Evolutionary conservation across 2,797 vertebrate genomes (phyloP).

Genomic region (Micropoecilia bifurca): DNA sequence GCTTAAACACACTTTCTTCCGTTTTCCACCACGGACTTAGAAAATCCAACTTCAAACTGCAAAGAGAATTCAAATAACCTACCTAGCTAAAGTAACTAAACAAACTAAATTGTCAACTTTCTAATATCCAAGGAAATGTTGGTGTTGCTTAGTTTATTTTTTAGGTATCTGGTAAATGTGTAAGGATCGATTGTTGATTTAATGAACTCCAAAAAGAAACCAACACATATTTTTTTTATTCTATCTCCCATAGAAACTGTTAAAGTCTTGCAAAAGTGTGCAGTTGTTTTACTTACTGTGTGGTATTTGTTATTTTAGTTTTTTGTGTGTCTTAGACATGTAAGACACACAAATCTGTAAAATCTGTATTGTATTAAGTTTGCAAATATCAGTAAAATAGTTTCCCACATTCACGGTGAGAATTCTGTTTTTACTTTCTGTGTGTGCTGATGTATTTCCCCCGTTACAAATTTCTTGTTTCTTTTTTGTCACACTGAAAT

Average conservation of each 20-base stretch:
- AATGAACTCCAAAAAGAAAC: neutral
- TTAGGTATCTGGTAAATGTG: neutral
- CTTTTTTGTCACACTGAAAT: neutral
- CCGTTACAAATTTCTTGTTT: neutral
- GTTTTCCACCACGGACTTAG: neutral
- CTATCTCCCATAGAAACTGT: slow-evolving; percentile 11
- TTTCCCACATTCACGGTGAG: neutral
- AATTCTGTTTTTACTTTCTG: neutral
- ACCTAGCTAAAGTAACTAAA: neutral
- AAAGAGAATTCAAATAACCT: neutral
- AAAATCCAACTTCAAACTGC: neutral
- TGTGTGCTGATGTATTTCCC: neutral
- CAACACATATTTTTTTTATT: neutral
- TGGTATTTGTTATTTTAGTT: slow-evolving; percentile 38
- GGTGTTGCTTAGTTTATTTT: neutral
- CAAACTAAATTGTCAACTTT: neutral
- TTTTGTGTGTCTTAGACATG: slow-evolving; percentile 19
- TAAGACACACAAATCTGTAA: too few relatives aligned
- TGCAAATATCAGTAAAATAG: slow-evolving; percentile 28
- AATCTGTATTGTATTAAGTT: slow-evolving; percentile 56
- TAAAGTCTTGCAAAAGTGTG: neutral
- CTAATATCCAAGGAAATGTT: neutral
- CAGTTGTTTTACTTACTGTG: slow-evolving; percentile 17
- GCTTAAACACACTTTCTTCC: neutral
- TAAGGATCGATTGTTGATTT: neutral